Percentiles rank a stretch among this genome's conserved stretches.
Evolutionary conservation across 2,113 vertebrate genomes (phyloP).

Genomic region (Phyllopteryx taeniolatus): DNA sequence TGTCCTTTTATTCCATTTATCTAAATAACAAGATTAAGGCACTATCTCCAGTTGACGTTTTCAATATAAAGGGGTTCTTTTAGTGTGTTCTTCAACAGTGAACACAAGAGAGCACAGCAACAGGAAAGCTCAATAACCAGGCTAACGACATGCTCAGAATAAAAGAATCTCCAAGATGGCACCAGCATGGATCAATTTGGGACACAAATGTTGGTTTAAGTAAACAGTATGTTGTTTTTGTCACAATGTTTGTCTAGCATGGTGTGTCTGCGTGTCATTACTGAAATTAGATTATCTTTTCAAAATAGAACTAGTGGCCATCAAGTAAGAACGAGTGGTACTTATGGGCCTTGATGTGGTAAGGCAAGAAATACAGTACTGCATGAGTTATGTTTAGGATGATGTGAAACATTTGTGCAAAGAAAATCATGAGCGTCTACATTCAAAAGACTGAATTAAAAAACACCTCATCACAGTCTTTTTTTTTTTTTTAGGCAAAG

Average conservation of each 20-base stretch:
- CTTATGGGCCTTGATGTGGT: slow-evolving; percentile 2
- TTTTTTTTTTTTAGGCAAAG: slow-evolving; percentile 19
- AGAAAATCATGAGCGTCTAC: slow-evolving; percentile 4
- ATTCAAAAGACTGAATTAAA: slow-evolving; percentile 1
- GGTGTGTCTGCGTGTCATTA: not conserved
- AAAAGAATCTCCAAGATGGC: not conserved
- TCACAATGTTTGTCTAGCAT: not conserved
- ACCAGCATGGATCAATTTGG: not conserved
- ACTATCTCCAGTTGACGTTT: not conserved
- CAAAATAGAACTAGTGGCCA: not conserved
- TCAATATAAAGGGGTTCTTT: not conserved
- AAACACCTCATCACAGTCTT: slow-evolving; percentile 14
- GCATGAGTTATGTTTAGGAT: not conserved
- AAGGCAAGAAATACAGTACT: slow-evolving; percentile 15
- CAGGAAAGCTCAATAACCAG: not conserved
- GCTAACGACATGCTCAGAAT: not conserved
- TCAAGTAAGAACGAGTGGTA: not conserved
- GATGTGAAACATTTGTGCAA: slow-evolving; percentile 4
- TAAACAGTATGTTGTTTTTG: not conserved
- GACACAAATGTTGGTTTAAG: not conserved
- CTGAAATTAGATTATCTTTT: not conserved
- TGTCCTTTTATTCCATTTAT: not conserved
- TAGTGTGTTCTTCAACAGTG: not conserved
- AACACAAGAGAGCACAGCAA: not conserved
- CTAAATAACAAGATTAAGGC: not conserved